phyloP scores from a whole-genome alignment of 1,140 invertebrate species.

The Drosophila tsacasi region DNA sequence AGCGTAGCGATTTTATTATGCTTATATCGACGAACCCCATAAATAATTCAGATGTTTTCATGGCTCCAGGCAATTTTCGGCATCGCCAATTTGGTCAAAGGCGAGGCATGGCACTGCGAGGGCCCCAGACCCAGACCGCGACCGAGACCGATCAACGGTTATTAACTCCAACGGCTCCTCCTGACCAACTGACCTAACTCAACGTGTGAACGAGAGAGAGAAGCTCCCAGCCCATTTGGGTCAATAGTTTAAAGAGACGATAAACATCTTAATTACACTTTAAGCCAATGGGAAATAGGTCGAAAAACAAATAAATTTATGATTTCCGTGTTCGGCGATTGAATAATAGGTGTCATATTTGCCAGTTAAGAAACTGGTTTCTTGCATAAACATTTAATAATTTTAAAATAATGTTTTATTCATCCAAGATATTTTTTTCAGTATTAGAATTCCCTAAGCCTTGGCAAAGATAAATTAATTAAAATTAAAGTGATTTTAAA shows the following conservation, averaged over 20 bases:
- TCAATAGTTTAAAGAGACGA: slow-evolving; percentile 55
- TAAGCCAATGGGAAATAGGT: slow-evolving; percentile 9
- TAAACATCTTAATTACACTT: slow-evolving; percentile 25
- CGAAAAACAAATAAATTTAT: slow-evolving; percentile 8
- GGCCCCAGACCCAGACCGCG: slow-evolving; percentile 11
- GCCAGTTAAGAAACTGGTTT: slow-evolving; percentile 11
- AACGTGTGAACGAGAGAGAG: slow-evolving; percentile 34
- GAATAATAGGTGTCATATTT: slow-evolving; percentile 13
- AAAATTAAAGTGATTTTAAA: neutral
- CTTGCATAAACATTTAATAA: slow-evolving; percentile 1
- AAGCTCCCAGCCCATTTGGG: slow-evolving; percentile 59
- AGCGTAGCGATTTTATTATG: slow-evolving; percentile 44
- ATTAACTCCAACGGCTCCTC: neutral
- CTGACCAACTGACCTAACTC: slow-evolving; percentile 61
- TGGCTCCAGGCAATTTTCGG: slow-evolving; percentile 25
- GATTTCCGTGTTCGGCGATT: slow-evolving; percentile 12
- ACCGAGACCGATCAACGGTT: slow-evolving; percentile 8
- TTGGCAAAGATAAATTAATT: neutral
- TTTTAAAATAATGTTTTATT: neutral
- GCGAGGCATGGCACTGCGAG: slow-evolving; percentile 43
- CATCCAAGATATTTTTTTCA: neutral
- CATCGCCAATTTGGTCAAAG: slow-evolving; percentile 43
- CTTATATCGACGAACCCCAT: slow-evolving; percentile 33
- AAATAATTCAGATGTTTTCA: slow-evolving; percentile 49
- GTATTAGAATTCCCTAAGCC: neutral